Conservation (phyloP, 2,113 vertebrate genomes). For the Lates calcarifer region DNA sequence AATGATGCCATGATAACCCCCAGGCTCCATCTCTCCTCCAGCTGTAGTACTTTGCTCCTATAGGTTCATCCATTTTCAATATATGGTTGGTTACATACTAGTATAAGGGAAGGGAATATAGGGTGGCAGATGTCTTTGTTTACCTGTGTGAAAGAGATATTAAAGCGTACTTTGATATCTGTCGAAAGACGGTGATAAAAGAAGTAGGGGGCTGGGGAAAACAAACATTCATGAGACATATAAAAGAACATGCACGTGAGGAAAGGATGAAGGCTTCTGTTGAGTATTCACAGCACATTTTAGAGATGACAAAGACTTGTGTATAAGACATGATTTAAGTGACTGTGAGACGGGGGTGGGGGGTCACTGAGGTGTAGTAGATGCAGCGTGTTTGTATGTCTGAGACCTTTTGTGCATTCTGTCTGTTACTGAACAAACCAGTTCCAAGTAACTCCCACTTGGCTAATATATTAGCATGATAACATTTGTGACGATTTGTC, state of each 20-base stretch:
- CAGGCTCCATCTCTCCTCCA: neutral
- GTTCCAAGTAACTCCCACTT: neutral
- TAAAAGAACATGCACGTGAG: neutral
- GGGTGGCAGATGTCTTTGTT: constrained; percentile 23
- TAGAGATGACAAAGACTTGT: neutral
- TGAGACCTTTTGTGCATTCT: neutral
- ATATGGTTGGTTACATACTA: neutral
- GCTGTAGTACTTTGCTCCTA: neutral
- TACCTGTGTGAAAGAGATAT: constrained; percentile 24
- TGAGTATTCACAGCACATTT: neutral
- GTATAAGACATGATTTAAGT: neutral
- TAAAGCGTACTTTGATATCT: constrained; percentile 37
- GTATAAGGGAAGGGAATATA: neutral
- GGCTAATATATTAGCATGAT: neutral
- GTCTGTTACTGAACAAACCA: neutral
- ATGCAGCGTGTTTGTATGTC: neutral
- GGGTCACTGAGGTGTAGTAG: neutral
- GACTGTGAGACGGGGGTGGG: neutral
- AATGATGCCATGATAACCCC: constrained; percentile 10
- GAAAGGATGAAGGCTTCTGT: neutral
- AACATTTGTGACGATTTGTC: neutral
- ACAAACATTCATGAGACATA: constrained; percentile 3
- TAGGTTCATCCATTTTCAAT: constrained; percentile 4
- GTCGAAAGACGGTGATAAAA: constrained; percentile 23
- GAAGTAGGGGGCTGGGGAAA: neutral